Percentiles rank a stretch among this genome's conserved stretches.
These are phyloP conservation scores for Actinernus sp. DNA, from an alignment of 92 coral and sea anemone species.

Conservation along the genomic window DNA sequence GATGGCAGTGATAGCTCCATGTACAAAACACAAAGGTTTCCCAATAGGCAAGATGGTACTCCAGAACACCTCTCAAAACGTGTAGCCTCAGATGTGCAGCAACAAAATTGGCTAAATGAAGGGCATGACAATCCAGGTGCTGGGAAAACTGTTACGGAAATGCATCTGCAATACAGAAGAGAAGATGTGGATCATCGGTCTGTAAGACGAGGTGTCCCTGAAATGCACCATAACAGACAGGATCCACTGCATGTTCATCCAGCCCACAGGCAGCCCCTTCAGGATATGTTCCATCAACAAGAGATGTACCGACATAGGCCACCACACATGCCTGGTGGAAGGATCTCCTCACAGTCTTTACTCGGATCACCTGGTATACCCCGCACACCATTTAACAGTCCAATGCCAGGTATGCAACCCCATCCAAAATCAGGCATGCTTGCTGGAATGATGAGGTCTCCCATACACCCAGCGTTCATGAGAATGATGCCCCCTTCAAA, in stretches of 20 bases:
- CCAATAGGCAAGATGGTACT: not conserved
- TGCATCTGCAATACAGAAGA: not conserved
- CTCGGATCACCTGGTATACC: slow-evolving; percentile 14
- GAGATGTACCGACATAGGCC: slow-evolving; percentile 38
- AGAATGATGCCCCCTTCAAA: slow-evolving; percentile 49
- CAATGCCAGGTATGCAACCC: slow-evolving; percentile 31
- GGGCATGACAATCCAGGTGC: not conserved
- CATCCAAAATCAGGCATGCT: slow-evolving; percentile 28
- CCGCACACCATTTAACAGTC: slow-evolving; percentile 57
- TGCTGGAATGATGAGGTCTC: slow-evolving; percentile 56
- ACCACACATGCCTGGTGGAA: slow-evolving; percentile 39
- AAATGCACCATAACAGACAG: not conserved
- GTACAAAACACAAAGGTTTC: not conserved
- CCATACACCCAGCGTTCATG: slow-evolving; percentile 56
- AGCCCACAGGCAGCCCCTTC: slow-evolving; percentile 9
- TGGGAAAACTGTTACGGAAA: too few species aligned
- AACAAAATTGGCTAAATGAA: not conserved
- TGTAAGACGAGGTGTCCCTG: not conserved
- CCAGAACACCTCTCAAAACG: not conserved
- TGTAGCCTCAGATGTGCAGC: not conserved
- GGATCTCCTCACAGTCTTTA: slow-evolving; percentile 33
- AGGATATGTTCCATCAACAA: not conserved
- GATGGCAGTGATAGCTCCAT: not conserved
- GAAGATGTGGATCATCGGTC: not conserved
- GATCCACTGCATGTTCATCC: not conserved